A percentile compares a stretch with the other conserved stretches of the same genome.
Conservation (phyloP, 2,888 invertebrate species). For the Gandaritis pyraliata region DNA sequence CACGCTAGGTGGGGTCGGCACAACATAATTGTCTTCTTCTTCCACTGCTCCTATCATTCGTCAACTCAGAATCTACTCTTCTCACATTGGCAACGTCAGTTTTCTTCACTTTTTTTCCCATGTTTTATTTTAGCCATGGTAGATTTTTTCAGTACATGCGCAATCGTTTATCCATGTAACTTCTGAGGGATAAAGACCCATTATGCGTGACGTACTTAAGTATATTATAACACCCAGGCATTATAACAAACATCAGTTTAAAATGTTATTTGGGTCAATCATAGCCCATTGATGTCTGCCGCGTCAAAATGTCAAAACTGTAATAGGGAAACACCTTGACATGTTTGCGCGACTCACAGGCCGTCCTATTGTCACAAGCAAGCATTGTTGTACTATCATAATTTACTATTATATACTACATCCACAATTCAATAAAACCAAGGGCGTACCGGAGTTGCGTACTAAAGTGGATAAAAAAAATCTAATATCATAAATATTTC, state of each 20-base stretch:
- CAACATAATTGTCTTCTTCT: no score
- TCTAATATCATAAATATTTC: neutral
- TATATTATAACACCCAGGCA: no score
- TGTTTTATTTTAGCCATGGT: neutral
- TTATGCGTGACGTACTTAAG: no score
- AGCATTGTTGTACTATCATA: conserved; percentile 48
- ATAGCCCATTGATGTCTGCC: conserved; percentile 50
- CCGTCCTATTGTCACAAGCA: conserved; percentile 53
- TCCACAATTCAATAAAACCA: neutral
- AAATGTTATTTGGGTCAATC: conserved; percentile 43
- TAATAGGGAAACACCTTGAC: conserved; percentile 74
- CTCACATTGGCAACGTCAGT: neutral
- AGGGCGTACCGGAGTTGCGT: neutral
- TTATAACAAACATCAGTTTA: no score
- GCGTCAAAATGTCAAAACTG: conserved; percentile 63
- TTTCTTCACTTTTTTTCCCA: neutral
- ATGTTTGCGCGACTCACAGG: conserved; percentile 50
- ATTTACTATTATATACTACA: conserved; percentile 39
- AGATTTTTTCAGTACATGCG: no score
- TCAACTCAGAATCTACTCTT: no score
- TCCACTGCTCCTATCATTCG: no score
- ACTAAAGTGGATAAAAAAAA: neutral
- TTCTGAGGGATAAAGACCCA: no score
- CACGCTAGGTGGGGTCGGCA: no score
- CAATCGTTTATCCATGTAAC: no score